phyloP scores from a whole-genome alignment of 2,797 vertebrate species.

The Pteropus rufus region DNA sequence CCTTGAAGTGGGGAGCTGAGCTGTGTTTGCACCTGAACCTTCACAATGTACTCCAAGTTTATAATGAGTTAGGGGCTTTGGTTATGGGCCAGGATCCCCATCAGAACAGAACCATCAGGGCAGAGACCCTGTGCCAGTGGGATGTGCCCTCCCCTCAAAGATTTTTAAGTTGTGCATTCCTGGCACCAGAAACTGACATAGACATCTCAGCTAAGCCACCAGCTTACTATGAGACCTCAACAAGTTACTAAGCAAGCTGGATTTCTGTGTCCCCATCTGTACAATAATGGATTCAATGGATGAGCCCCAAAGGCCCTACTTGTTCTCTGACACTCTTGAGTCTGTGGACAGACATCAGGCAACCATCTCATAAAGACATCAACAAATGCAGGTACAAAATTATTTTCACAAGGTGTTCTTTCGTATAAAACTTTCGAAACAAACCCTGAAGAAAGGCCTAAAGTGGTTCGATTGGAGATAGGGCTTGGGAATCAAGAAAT shows the following conservation, averaged over 20 bases:
- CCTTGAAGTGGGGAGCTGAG: not conserved
- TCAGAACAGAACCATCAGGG: not conserved
- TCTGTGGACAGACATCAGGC: not conserved
- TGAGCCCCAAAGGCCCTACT: not conserved
- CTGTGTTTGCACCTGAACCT: not conserved
- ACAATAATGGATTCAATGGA: not conserved
- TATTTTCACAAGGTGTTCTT: not conserved
- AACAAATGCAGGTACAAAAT: not conserved
- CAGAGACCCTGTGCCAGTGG: not conserved
- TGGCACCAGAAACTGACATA: not conserved
- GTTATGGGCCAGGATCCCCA: not conserved
- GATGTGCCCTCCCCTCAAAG: not conserved
- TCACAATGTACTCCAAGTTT: not conserved
- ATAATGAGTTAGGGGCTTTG: not conserved
- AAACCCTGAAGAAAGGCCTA: constrained; percentile 8
- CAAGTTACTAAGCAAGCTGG: not conserved
- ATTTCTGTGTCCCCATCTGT: not conserved
- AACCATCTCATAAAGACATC: not conserved
- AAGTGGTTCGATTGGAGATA: not conserved
- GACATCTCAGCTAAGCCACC: not conserved
- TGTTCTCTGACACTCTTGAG: not conserved
- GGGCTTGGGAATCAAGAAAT: not conserved
- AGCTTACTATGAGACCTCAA: not conserved
- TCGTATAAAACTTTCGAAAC: not conserved
- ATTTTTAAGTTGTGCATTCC: not conserved